Evolutionary conservation across 2,113 vertebrate genomes (phyloP).

Genomic region (Lasiurus cinereus): DNA sequence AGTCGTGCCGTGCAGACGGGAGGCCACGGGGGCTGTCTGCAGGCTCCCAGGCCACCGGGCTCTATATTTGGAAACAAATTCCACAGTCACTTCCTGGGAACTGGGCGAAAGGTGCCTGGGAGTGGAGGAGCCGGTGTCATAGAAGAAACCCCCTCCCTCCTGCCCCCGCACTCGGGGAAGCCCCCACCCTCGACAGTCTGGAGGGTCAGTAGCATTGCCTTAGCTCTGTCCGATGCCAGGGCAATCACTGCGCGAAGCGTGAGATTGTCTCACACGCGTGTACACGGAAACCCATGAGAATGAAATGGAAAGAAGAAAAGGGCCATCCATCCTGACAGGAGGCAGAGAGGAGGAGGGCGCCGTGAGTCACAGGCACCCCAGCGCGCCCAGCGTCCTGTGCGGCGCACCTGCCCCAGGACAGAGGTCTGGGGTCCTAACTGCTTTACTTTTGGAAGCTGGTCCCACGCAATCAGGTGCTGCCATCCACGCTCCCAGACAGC

Average conservation of each 20-base stretch:
- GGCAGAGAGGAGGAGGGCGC: background rate
- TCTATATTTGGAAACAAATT: conserved; percentile 89
- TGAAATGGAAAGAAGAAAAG: background rate
- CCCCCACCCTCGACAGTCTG: background rate
- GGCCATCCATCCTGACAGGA: background rate
- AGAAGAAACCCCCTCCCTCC: rapidly evolving
- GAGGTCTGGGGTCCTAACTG: background rate
- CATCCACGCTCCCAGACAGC: background rate
- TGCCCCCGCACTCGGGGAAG: rapidly evolving
- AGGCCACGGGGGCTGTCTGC: background rate
- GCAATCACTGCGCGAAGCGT: background rate
- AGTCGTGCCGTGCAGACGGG: background rate
- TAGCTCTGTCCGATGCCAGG: background rate
- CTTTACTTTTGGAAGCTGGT: background rate
- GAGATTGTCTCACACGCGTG: background rate
- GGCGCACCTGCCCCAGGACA: background rate
- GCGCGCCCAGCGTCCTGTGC: rapidly evolving
- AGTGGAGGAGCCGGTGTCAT: background rate
- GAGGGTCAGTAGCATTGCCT: background rate
- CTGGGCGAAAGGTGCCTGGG: conserved; percentile 75
- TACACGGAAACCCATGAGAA: background rate
- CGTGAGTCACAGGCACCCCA: background rate
- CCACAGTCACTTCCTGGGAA: conserved; percentile 81
- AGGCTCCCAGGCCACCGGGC: conserved; percentile 5
- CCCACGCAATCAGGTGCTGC: background rate